phyloP scores from a whole-genome alignment of 2,113 vertebrate genomes.

The Pseudolaguvia tuberculata region DNA sequence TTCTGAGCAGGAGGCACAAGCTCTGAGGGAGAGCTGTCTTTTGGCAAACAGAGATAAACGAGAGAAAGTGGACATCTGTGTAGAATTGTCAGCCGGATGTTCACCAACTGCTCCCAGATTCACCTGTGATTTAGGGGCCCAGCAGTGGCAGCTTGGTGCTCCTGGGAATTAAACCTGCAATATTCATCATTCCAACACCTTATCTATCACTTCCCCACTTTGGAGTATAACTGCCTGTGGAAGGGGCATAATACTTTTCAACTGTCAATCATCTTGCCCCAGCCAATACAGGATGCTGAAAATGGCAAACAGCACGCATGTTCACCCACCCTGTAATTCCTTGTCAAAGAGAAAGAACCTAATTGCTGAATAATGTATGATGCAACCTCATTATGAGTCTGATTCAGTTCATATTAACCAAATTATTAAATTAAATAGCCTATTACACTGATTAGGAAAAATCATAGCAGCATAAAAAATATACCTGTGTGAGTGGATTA shows the following conservation, averaged over 20 bases:
- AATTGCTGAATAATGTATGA: neutral
- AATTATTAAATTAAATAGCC: no score
- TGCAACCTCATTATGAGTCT: neutral
- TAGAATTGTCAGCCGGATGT: slow-evolving; percentile 2
- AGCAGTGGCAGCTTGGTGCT: no score
- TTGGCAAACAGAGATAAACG: slow-evolving; percentile 32
- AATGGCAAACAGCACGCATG: neutral
- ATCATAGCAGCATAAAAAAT: neutral
- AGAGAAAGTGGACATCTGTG: slow-evolving; percentile 24
- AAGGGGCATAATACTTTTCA: neutral
- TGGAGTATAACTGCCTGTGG: neutral
- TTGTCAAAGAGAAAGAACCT: neutral
- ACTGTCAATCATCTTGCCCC: neutral
- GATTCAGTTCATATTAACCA: neutral
- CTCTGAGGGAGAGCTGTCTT: slow-evolving; percentile 27
- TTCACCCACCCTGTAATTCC: neutral
- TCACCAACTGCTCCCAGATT: neutral
- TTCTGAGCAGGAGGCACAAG: neutral
- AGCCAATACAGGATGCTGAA: neutral
- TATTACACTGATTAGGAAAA: neutral
- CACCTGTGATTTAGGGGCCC: no score
- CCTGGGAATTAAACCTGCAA: no score
- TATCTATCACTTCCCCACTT: neutral
- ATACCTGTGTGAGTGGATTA: neutral
- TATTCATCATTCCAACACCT: neutral